Evolutionary conservation across 2,113 vertebrate species (phyloP).

Genomic region (Trichechus manatus): DNA sequence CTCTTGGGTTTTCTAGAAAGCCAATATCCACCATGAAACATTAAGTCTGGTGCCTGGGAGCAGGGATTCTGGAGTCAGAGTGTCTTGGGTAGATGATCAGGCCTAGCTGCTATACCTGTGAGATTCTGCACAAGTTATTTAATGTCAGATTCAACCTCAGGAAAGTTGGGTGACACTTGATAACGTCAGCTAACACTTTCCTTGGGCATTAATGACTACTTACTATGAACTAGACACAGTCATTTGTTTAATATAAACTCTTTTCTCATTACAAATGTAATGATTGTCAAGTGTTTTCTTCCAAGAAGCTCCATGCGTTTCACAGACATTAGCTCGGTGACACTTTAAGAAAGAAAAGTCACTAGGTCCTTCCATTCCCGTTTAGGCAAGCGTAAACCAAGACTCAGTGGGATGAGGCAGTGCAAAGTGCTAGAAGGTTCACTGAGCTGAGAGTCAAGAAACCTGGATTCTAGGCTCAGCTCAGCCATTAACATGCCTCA

Average conservation of each 20-base stretch:
- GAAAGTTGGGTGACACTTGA: not conserved
- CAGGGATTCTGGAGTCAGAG: not conserved
- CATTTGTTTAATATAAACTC: not conserved
- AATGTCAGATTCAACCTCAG: not conserved
- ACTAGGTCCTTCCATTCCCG: not conserved
- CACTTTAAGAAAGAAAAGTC: not conserved
- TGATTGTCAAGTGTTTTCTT: not conserved
- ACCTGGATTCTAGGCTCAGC: not conserved
- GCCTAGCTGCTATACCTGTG: not conserved
- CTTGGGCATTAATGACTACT: not conserved
- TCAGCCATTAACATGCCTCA: not conserved
- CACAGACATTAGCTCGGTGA: not conserved
- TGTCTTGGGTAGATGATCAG: not conserved
- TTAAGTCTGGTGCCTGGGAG: not conserved
- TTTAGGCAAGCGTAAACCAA: not conserved
- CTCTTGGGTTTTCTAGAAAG: constrained; percentile 1
- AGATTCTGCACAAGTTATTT: not conserved
- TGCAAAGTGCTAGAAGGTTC: not conserved
- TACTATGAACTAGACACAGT: not conserved
- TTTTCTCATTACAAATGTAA: not conserved
- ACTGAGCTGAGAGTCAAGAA: not conserved
- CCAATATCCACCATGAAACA: not conserved
- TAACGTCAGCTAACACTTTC: not conserved
- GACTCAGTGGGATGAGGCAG: not conserved
- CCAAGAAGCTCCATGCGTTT: not conserved